Conservation (phyloP, 1,140 invertebrate genomes). For the Drosophila santomea region DNA sequence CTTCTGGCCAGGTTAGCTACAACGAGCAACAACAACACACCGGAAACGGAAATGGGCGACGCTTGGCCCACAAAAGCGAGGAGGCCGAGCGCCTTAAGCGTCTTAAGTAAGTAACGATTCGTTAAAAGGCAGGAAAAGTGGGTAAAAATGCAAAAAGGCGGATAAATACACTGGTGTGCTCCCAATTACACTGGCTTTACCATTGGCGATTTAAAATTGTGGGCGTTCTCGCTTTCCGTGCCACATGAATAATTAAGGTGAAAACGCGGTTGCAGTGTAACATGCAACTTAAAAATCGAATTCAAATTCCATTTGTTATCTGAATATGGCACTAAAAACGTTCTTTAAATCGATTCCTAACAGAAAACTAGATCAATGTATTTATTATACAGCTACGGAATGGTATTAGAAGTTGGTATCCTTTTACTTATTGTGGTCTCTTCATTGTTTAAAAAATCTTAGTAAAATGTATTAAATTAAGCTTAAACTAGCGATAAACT, state of each 20-base stretch:
- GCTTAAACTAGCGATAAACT: no score
- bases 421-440: neutral
- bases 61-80: slow-evolving; percentile 38
- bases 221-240: neutral
- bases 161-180: slow-evolving; percentile 21
- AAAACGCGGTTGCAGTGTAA: neutral
- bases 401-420: neutral
- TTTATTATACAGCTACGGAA: neutral
- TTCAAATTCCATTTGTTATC: neutral
- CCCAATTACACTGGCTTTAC: slow-evolving; percentile 26
- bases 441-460: neutral
- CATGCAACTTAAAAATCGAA: no score
- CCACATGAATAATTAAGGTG: slow-evolving; percentile 27
- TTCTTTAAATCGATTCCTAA: neutral
- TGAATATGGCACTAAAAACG: neutral
- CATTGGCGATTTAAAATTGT: slow-evolving; percentile 26
- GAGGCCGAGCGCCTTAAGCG: slow-evolving; percentile 14
- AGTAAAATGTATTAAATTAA: no score
- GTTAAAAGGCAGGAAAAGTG: slow-evolving; percentile 8
- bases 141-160: neutral
- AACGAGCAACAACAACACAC: slow-evolving; percentile 35
- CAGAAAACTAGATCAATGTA: neutral
- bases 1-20: slow-evolving; percentile 13
- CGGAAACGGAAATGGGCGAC: slow-evolving; percentile 52
- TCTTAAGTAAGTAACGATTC: slow-evolving; percentile 38